Evolutionary conservation across 2,797 vertebrate genomes (phyloP).

Genomic region (Eospalax fontanierii): DNA sequence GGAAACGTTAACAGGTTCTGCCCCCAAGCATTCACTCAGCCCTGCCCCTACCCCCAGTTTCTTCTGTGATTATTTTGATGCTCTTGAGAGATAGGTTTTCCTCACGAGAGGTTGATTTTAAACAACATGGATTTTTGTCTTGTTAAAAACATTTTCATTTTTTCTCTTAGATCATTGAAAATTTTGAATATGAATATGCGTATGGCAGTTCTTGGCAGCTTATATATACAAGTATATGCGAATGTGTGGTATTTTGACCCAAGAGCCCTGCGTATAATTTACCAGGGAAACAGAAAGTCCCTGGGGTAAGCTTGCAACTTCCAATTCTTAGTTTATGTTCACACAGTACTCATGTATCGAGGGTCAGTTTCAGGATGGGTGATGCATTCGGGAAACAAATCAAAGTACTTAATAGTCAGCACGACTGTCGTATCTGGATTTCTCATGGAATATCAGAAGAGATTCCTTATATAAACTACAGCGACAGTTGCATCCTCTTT

Average conservation of each 20-base stretch:
- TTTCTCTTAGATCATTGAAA: neutral
- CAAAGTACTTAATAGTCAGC: neutral
- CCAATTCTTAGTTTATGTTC: neutral
- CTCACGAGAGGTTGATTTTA: neutral
- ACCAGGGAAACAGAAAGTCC: slow-evolving; percentile 12
- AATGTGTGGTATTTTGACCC: slow-evolving; percentile 9
- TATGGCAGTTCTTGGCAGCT: slow-evolving; percentile 27
- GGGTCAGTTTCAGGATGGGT: neutral
- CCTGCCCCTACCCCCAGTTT: neutral
- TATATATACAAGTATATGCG: slow-evolving; percentile 1
- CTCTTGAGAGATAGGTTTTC: neutral
- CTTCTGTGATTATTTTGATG: neutral
- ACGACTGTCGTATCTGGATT: neutral
- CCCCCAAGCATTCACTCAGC: neutral
- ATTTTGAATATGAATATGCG: slow-evolving; percentile 2
- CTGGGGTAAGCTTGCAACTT: neutral
- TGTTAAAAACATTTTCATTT: neutral
- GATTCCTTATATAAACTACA: neutral
- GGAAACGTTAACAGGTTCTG: neutral
- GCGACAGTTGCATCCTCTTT: neutral
- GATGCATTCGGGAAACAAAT: neutral
- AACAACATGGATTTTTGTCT: neutral
- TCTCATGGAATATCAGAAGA: neutral
- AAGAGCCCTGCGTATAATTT: slow-evolving; percentile 23
- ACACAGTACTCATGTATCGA: neutral